phyloP scores from a whole-genome alignment of 2,797 vertebrate genomes.

The Girardinus metallicus region DNA sequence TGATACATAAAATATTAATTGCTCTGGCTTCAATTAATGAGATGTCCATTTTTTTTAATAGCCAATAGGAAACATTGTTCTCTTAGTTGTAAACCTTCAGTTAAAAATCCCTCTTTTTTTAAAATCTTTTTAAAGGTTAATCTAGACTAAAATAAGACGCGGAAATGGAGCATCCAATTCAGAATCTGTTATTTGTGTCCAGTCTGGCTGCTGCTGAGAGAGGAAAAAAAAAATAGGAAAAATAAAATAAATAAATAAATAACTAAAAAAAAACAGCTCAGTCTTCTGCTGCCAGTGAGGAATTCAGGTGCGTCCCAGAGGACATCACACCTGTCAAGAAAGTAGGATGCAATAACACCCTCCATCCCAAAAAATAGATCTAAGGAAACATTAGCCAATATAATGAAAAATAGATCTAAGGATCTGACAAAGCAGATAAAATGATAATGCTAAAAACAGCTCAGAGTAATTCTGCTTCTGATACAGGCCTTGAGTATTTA shows the following conservation, averaged over 20 bases:
- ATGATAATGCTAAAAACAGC: constrained; percentile 49
- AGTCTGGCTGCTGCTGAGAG: constrained; percentile 48
- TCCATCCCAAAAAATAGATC: constrained; percentile 67
- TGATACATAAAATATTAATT: background rate
- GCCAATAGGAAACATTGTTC: background rate
- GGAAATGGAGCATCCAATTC: constrained; percentile 44
- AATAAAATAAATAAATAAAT: constrained; percentile 20
- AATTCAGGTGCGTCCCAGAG: constrained; percentile 75
- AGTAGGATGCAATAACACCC: constrained; percentile 68
- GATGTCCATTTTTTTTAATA: background rate
- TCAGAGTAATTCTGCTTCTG: constrained; percentile 51
- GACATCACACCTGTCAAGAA: constrained; percentile 77
- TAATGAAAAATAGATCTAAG: constrained; percentile 75
- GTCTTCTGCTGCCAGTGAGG: constrained; percentile 64
- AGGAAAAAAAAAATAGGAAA: constrained; percentile 9
- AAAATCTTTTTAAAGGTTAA: constrained; percentile 17
- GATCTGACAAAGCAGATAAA: constrained; percentile 63
- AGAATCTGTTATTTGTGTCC: constrained; percentile 67
- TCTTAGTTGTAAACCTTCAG: background rate
- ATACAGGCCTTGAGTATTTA: constrained; percentile 60
- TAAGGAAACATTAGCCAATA: constrained; percentile 73
- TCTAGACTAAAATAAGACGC: constrained; percentile 20
- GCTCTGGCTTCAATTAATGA: background rate
- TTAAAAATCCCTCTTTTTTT: background rate
- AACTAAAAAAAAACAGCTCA: constrained; percentile 36